Evolutionary conservation across 1,140 invertebrate species (phyloP).

Genomic region (Drosophila bocki): DNA sequence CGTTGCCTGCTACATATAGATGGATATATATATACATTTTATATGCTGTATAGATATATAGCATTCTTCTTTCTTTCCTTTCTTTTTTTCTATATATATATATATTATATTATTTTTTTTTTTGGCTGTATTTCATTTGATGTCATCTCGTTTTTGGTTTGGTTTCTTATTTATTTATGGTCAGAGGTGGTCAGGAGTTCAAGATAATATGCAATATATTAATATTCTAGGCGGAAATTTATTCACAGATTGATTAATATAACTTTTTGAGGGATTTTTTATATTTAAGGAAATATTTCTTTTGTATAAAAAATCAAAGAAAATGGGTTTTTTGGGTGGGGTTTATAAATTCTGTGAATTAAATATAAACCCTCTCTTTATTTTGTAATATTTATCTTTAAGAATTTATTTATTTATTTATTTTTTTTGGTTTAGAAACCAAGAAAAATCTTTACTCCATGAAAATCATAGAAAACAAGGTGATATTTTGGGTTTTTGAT

Average conservation of each 20-base stretch:
- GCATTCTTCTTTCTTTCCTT: slow-evolving; percentile 33
- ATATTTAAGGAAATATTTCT: neutral
- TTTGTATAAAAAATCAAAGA: neutral
- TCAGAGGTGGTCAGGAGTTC: slow-evolving; percentile 9
- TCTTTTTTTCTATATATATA: neutral
- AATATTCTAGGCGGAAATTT: neutral
- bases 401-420: too few species aligned
- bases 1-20: slow-evolving; percentile 59
- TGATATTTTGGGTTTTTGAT: neutral
- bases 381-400: too few species aligned
- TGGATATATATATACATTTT: slow-evolving; percentile 28
- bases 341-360: too few species aligned
- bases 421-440: too few species aligned
- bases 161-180: slow-evolving; percentile 41
- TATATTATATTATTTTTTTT: neutral
- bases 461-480: too few species aligned
- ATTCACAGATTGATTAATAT: neutral
- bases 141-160: slow-evolving; percentile 22
- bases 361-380: too few species aligned
- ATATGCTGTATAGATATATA: slow-evolving; percentile 44
- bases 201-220: slow-evolving; percentile 7
- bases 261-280: neutral
- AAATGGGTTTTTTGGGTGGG: neutral
- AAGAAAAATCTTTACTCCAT: too few species aligned
- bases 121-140: slow-evolving; percentile 31